Evolutionary conservation across 2,888 invertebrate genomes (phyloP).

Genomic region (Drosophila nr. medialis): DNA sequence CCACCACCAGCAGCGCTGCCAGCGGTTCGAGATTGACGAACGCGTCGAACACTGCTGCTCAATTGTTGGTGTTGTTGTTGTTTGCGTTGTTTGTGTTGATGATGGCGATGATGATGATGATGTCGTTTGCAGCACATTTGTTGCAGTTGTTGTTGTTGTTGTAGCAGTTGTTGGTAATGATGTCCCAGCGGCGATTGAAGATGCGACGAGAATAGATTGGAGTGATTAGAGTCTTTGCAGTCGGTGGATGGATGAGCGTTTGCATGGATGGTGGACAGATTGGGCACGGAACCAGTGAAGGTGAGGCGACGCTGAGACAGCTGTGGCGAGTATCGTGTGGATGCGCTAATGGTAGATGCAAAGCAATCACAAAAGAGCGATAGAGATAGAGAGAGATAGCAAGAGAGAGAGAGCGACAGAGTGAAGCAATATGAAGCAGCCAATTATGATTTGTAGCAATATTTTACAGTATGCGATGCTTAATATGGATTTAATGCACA

Average conservation of each 20-base stretch:
- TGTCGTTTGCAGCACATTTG: conserved; percentile 68
- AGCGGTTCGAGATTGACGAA: conserved; percentile 54
- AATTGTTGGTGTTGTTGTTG: conserved; percentile 49
- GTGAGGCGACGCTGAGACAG: conserved; percentile 78
- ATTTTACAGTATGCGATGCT: conserved; percentile 48
- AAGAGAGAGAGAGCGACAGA: conserved; percentile 9
- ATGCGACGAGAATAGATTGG: conserved; percentile 82
- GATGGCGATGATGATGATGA: conserved; percentile 61
- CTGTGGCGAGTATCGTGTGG: conserved; percentile 83
- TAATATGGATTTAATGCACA: conserved; percentile 5
- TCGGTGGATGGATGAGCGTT: conserved; percentile 41
- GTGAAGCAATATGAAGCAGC: conserved; percentile 26
- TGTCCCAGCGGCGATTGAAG: conserved; percentile 79
- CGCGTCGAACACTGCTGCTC: conserved; percentile 77
- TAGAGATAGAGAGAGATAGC: background rate
- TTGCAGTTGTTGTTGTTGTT: conserved; percentile 55
- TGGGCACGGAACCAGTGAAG: conserved; percentile 88
- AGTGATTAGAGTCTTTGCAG: conserved; percentile 65
- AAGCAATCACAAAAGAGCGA: conserved; percentile 27
- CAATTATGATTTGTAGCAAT: conserved; percentile 27
- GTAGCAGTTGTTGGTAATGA: conserved; percentile 53
- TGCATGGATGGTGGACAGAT: conserved; percentile 83
- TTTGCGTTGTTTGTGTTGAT: conserved; percentile 57
- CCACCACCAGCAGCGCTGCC: conserved; percentile 23
- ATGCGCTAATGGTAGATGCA: conserved; percentile 75